Percentiles rank a stretch among this genome's conserved stretches.
Evolutionary conservation across 2,113 vertebrate genomes (phyloP).

Genomic region (human): GRCh38 chr22:33872001-33872500

Average conservation of each 20-base stretch:
- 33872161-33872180: not conserved
- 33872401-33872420: not conserved
- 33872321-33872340: too few species aligned
- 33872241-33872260: not conserved
- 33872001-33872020: not conserved
- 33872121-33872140: not conserved
- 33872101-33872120: not conserved
- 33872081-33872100: not conserved
- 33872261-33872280: not conserved
- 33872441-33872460: not conserved
- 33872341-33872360: not conserved
- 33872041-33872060: rapidly evolving
- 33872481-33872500: not conserved
- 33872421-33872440: not conserved
- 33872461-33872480: rapidly evolving
- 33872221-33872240: not conserved
- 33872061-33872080: not conserved
- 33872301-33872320: not conserved
- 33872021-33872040: not conserved
- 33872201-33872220: not conserved
- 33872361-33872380: rapidly evolving
- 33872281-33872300: not conserved
- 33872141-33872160: not conserved
- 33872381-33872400: rapidly evolving
- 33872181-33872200: rapidly evolving